These are phyloP conservation scores for Neosalanx taihuensis DNA, from an alignment of 2,797 vertebrate species.

Conservation along the genomic window DNA sequence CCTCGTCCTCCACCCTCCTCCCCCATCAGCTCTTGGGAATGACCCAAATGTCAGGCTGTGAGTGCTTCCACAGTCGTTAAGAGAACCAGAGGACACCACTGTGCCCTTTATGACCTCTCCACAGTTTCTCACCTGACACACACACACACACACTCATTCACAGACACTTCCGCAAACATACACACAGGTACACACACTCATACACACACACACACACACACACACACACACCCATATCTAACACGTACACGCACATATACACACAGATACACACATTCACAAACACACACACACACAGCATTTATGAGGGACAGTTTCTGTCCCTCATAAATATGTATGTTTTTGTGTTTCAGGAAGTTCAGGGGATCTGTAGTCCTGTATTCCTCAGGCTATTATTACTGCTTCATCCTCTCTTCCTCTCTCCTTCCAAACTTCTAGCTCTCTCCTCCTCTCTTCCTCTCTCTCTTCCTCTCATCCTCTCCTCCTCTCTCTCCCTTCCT, in stretches of 20 bases:
- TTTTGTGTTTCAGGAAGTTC: too few relatives aligned
- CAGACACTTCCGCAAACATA: neutral
- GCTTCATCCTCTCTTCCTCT: neutral
- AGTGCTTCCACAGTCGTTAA: neutral
- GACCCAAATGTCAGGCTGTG: neutral
- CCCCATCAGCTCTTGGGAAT: neutral
- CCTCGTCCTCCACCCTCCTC: too few relatives aligned
- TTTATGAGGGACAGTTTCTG: too few relatives aligned
- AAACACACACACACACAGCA: too few relatives aligned
- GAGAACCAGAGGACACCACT: neutral
- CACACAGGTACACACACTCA: neutral
- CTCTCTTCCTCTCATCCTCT: neutral
- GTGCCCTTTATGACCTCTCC: neutral
- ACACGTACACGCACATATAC: neutral
- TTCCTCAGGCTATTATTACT: neutral
- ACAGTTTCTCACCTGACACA: neutral
- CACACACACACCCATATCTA: neutral
- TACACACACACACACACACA: neutral
- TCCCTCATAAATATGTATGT: too few relatives aligned
- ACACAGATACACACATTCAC: neutral
- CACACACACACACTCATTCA: neutral
- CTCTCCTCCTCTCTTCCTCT: too few relatives aligned
- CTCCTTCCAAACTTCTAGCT: neutral
- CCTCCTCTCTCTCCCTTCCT: neutral
- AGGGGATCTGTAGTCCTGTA: too few relatives aligned